Evolutionary conservation across 2,888 invertebrate genomes (phyloP), one percentile per base, ranked within the genome.

Genomic region (Danaus chrysippus): DNA sequence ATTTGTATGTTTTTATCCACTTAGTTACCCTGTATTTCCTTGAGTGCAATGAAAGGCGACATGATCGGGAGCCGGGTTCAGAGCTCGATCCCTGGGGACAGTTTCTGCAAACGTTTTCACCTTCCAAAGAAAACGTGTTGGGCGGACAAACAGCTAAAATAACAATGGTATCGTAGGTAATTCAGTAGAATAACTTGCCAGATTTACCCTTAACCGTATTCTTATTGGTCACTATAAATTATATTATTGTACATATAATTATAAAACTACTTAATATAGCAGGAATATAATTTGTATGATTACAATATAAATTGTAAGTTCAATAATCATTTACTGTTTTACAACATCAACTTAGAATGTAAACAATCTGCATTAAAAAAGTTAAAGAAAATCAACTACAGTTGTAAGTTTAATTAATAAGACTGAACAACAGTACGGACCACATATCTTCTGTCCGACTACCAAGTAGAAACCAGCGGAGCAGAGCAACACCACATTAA

Each of bases 401-500:
- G 15, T 49, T 49, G 49, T 15, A 49, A 17, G 17, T 17, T 49
- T 17, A 49, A 49, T 49, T 49, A 49, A 10, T 15, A 34, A 9
- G 42, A 42, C 19, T 41, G 46, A 43, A 49, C n/a, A 10, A 34
- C 11, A 43, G 9, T 10, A 64, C 71, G 77, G 49, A 85, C 84
- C 76, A 58, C 84, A 85, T 56, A 85, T 73, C 68, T 78, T 81
- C 63, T 76, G 73, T 0, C 68, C 68, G 0, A 66, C 43, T 0
- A 78, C 41, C 9, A 85, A 70, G 46, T 75, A 77, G 71, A 70
- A 81, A 0, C 83, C 83, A 0, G 76, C 76, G 0, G 77, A 78
- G 46, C 84, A 84, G 12, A 72, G 59, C 13, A 76, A 61, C 42
- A 77, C 70, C 42, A 84, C 67, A 15, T 76, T 69, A 49, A 82